A percentile compares a stretch with the other conserved stretches of the same genome.
phyloP scores from a whole-genome alignment of 2,113 vertebrate genomes.

The Xerus inauris region DNA sequence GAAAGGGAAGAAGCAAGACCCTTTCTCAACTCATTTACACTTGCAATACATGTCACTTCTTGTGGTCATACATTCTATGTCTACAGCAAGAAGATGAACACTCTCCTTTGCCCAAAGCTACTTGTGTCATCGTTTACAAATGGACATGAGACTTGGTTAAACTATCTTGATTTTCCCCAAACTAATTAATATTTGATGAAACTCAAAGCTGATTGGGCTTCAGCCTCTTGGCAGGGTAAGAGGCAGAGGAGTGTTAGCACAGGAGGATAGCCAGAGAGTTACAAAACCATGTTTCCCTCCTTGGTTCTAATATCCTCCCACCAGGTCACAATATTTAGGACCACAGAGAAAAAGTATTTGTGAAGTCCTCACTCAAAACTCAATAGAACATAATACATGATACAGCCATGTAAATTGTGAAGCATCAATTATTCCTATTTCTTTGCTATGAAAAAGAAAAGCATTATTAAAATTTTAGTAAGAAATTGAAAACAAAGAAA shows the following conservation, averaged over 20 bases:
- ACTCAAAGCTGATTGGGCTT: neutral
- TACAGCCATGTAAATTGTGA: neutral
- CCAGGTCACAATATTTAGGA: neutral
- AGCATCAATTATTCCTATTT: neutral
- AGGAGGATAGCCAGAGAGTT: neutral
- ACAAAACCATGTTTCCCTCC: neutral
- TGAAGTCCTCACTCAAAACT: neutral
- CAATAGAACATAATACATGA: neutral
- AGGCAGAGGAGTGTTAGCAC: neutral
- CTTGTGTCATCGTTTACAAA: neutral
- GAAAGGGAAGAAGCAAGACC: neutral
- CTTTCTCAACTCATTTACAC: neutral
- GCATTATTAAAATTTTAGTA: neutral
- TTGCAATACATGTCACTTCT: neutral
- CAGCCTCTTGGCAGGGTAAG: neutral
- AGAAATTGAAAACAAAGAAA: constrained; percentile 50
- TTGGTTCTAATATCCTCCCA: neutral
- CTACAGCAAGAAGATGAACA: neutral
- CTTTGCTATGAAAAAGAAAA: constrained; percentile 7
- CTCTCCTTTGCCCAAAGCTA: neutral
- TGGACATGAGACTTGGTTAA: neutral
- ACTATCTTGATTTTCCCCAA: neutral
- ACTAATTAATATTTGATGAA: constrained; percentile 26
- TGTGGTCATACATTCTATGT: neutral
- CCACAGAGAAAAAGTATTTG: neutral